Evolutionary conservation across 2,113 vertebrate species (phyloP).

Genomic region (Myotis yumanensis): DNA sequence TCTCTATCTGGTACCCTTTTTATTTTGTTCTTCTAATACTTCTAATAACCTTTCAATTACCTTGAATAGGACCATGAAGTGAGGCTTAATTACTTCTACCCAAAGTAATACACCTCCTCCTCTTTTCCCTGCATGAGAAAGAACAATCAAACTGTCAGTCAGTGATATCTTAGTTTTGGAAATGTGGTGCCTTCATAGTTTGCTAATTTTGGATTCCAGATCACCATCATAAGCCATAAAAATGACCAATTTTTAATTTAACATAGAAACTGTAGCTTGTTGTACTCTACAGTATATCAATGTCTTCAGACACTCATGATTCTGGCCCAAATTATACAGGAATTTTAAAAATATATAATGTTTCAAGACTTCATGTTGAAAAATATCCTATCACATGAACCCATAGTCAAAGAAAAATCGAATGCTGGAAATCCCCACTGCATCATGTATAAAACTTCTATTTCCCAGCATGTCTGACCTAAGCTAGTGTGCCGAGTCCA

Average conservation of each 20-base stretch:
- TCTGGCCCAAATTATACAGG: not conserved
- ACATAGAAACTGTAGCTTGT: not conserved
- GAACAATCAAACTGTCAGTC: constrained; percentile 23
- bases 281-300: not conserved
- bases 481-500: not conserved
- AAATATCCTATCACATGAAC: not conserved
- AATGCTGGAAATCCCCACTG: not conserved
- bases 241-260: not conserved
- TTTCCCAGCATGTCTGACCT: not conserved
- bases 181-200: not conserved
- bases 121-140: not conserved
- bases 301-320: not conserved
- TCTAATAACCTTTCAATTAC: not conserved
- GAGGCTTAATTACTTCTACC: constrained; percentile 39
- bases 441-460: not conserved
- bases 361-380: not conserved
- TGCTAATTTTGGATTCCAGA: not conserved
- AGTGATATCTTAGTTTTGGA: not conserved
- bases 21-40: not conserved
- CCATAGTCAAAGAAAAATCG: not conserved
- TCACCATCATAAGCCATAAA: not conserved
- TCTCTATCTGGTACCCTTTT: not conserved
- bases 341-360: not conserved
- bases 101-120: not conserved
- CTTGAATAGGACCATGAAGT: not conserved